Base-by-base conservation (phyloP, 2,888 invertebrate species). In the Argyresthia albistria region DNA sequence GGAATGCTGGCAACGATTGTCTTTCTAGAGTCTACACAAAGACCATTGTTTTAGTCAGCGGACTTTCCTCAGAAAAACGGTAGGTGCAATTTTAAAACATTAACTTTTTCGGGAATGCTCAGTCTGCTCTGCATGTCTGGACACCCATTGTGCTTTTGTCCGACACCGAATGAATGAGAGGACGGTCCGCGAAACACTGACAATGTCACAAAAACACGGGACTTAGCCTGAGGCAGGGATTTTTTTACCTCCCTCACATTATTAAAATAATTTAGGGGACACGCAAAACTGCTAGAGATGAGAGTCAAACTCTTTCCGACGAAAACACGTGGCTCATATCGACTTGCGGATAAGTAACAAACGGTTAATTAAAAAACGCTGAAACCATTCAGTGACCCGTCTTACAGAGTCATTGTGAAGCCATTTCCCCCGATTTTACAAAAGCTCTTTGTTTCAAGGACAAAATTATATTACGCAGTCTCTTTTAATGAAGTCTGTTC, bases 11-110 rank as follows among this genome's bases (percentile, higher is more conserved):
- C 48, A 39, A 42, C 59, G 59, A 64, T 64, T 58, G 60, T 62
- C 62, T 55, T 60, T 25, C 3, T 25, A 25, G 25, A 25, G 57
- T 54, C 25, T 25, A 25, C 58, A 67, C 65, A 67, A 69, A 60
- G 62, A 55, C 62, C 59, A 68, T 66, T 70, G 67, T 68, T 67
- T 53, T 56, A 35, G 56, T 35, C 43, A 51, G 49, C 49, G 25
- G 60, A 57, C 51, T 57, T 54, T 59, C 58, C 53, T 54, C 55
- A 58, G 54, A 61, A 66, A 61, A 60, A 60, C 59, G 63, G 56
- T 50, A 25, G 25, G 25, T 25, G 25, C 2, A 25, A 25, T 50
- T 46, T 47, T 47, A 45, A 42, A 46, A 48, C 52, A 53, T 50
- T 54, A 50, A 48, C 54, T 55, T 54, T 57, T 56, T 54, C 56